These are phyloP conservation scores for Dermatemys mawii DNA, from an alignment of 2,113 vertebrate genomes.

Conservation along the genomic window DNA sequence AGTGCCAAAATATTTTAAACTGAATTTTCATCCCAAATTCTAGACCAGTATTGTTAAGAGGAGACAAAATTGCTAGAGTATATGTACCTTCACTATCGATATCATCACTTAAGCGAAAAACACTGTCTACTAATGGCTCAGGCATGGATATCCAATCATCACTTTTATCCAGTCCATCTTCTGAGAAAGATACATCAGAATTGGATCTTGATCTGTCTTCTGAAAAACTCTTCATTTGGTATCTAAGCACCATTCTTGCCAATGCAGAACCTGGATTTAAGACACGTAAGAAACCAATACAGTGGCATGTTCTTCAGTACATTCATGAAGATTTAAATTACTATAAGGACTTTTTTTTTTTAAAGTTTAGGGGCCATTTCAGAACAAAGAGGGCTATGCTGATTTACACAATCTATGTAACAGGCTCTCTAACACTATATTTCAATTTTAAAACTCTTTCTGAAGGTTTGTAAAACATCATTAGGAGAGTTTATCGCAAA, in stretches of 20 bases:
- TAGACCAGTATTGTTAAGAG: neutral
- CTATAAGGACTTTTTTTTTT: neutral
- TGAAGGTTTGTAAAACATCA: neutral
- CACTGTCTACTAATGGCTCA: constrained; percentile 79
- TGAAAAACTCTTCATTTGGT: constrained; percentile 79
- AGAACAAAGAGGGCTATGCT: neutral
- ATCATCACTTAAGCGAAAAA: constrained; percentile 82
- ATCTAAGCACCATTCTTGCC: constrained; percentile 84
- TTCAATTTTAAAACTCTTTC: neutral
- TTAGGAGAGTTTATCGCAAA: neutral
- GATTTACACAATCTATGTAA: neutral
- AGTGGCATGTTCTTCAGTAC: neutral
- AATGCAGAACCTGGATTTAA: constrained; percentile 84
- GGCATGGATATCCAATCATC: constrained; percentile 85
- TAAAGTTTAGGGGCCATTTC: neutral
- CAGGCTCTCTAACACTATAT: neutral
- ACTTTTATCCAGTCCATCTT: constrained; percentile 83
- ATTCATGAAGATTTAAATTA: neutral
- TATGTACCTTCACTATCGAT: constrained; percentile 90
- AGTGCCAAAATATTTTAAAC: neutral
- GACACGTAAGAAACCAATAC: neutral
- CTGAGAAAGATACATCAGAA: constrained; percentile 75
- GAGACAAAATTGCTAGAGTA: neutral
- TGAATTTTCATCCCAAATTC: neutral
- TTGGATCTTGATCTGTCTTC: constrained; percentile 57